Evolutionary conservation across 1,140 invertebrate species (phyloP).

Genomic region (Pachypeltis micranthus): DNA sequence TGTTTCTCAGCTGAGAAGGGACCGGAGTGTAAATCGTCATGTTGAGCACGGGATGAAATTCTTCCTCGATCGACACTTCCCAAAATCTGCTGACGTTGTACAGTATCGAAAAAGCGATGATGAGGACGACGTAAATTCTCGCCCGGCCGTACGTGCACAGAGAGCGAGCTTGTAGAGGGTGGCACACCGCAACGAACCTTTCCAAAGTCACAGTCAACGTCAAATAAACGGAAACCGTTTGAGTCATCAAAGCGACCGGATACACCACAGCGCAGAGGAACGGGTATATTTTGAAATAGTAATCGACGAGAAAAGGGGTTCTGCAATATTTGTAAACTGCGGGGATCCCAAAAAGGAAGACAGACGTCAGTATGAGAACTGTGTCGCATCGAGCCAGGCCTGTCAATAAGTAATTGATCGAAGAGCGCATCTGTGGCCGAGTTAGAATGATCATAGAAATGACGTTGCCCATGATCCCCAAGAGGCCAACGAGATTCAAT

Average conservation of each 20-base stretch:
- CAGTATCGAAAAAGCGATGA: conserved; percentile 65
- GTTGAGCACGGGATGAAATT: conserved; percentile 35
- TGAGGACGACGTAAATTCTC: conserved; percentile 68
- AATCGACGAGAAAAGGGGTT: conserved; percentile 57
- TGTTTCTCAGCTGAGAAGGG: conserved; percentile 54
- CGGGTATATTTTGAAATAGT: conserved; percentile 68
- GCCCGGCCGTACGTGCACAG: conserved; percentile 85
- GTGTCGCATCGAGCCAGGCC: conserved; percentile 85
- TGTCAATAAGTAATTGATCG: conserved; percentile 84
- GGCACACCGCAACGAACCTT: conserved; percentile 90
- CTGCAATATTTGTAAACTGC: conserved; percentile 70
- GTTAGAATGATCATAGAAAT: conserved; percentile 83
- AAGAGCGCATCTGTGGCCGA: conserved; percentile 83
- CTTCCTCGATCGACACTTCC: conserved; percentile 32
- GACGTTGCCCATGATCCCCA: conserved; percentile 79
- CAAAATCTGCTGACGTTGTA: conserved; percentile 73
- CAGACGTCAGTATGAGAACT: conserved; percentile 70
- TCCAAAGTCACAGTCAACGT: conserved; percentile 92
- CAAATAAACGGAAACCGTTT: conserved; percentile 87
- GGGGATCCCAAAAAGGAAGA: conserved; percentile 75
- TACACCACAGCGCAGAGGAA: conserved; percentile 71
- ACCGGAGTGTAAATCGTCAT: conserved; percentile 56
- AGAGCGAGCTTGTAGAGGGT: conserved; percentile 73
- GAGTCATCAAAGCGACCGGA: conserved; percentile 74
- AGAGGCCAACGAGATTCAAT: conserved; percentile 64